phyloP scores from a whole-genome alignment of 2,113 vertebrate species.

The Petaurus breviceps region DNA sequence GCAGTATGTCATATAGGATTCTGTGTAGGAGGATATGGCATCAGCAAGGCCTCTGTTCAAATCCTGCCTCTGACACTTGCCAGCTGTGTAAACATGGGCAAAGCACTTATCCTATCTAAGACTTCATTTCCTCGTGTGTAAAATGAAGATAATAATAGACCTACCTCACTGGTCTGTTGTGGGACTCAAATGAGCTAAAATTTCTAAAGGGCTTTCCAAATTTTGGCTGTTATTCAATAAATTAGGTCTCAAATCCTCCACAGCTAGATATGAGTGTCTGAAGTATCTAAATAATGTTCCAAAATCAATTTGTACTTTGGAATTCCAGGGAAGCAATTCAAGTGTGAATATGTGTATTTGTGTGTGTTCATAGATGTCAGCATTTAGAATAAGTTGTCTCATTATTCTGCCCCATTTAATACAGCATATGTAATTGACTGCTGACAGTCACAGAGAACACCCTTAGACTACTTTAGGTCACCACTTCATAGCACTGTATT shows the following conservation, averaged over 20 bases:
- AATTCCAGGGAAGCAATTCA: not conserved
- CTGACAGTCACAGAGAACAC: not conserved
- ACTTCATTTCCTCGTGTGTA: not conserved
- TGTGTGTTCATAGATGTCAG: not conserved
- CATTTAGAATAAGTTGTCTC: not conserved
- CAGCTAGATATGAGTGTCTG: not conserved
- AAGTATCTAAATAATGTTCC: not conserved
- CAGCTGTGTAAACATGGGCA: not conserved
- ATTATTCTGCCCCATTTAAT: not conserved
- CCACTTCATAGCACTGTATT: not conserved
- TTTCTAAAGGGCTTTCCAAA: not conserved
- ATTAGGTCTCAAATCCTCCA: not conserved
- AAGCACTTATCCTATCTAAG: not conserved
- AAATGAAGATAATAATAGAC: not conserved
- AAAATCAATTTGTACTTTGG: not conserved
- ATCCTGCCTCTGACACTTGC: not conserved
- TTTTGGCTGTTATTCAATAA: not conserved
- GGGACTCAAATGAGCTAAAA: not conserved
- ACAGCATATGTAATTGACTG: not conserved
- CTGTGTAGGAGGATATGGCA: not conserved
- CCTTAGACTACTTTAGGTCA: not conserved
- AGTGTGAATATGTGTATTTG: not conserved
- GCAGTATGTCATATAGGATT: not conserved
- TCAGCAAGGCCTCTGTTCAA: not conserved
- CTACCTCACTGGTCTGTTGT: not conserved